Percentiles rank a stretch among this genome's conserved stretches.
Evolutionary conservation across 2,113 vertebrate species (phyloP).

Genomic region (Colinus virginianus): DNA sequence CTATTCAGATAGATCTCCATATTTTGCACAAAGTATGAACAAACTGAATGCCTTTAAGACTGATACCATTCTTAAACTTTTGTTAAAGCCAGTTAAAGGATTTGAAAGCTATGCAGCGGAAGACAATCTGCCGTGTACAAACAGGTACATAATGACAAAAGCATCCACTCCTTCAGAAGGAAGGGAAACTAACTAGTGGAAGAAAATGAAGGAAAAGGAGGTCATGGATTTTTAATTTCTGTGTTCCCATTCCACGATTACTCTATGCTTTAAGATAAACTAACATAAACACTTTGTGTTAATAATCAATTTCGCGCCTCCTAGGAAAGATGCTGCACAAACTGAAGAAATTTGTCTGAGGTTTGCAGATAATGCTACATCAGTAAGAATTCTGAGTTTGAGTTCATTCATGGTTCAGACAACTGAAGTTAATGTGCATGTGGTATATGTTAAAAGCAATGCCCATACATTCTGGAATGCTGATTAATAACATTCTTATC

Average conservation of each 20-base stretch:
- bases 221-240: neutral
- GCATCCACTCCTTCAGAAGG: neutral
- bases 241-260: neutral
- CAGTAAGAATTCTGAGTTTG: neutral
- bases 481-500: neutral
- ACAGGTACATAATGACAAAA: neutral
- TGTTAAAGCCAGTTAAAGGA: neutral
- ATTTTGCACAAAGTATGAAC: neutral
- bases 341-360: neutral
- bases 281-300: neutral
- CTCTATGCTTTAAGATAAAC: neutral
- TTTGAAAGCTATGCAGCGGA: neutral
- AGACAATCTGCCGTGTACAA: neutral
- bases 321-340: neutral
- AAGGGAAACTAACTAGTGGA: neutral
- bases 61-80: neutral
- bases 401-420: neutral
- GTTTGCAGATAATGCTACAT: neutral
- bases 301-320: neutral
- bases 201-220: neutral
- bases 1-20: neutral
- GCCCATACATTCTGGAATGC: neutral
- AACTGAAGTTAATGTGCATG: neutral
- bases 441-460: neutral
- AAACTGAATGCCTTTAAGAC: neutral